Base-by-base conservation (phyloP, 1,140 invertebrate species). In the Triops cancriformis region DNA sequence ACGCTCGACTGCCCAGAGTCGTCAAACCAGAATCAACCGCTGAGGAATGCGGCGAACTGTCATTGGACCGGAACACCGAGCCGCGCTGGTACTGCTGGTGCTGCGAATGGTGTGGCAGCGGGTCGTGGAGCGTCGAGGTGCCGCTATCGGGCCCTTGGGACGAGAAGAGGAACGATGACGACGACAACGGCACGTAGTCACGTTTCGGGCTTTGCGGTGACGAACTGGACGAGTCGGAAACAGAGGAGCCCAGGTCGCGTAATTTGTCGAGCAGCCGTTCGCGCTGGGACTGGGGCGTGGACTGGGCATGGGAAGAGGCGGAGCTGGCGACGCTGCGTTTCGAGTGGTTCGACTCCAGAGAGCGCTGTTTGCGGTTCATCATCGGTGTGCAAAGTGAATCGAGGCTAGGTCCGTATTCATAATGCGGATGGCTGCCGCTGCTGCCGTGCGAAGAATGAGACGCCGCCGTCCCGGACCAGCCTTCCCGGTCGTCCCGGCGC, bases 401-500 rank as follows among this genome's bases (percentile, higher is more conserved):
- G 27, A 81, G 64, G 27, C 77, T 43, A 76, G 75, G 27, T 37
- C 73, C 64, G 14, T 73, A 73, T 26, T 73, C 75, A 14, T 43
- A 43, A 37, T 23, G 78, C n/a, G 80, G 81, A 73, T 73, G 79
- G 79, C 42, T 83, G 79, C n/a, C 84, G 80, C 31, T 82, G 80
- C 79, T 82, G 80, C 81, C 82, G 82, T 76, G 85, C 84, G 31
- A 85, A 85, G 31, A 84, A 85, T 27, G 73, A 31, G 23, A 72
- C 26, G 0, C 75, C 72, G 12, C 75, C 31, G 23, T 72, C 27
- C 14, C 75, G 14, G 14, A 72, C 72, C 37, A 77, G 26, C 79
- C 77, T 26, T 85, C 84, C 14, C 85, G 84, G 23, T 81, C 82
- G 27, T 81, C 82, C 6, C 82, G 84, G 73, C 85, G 85, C 77